phyloP scores from a whole-genome alignment of 2,888 invertebrate genomes.

The Phalera bucephala region DNA sequence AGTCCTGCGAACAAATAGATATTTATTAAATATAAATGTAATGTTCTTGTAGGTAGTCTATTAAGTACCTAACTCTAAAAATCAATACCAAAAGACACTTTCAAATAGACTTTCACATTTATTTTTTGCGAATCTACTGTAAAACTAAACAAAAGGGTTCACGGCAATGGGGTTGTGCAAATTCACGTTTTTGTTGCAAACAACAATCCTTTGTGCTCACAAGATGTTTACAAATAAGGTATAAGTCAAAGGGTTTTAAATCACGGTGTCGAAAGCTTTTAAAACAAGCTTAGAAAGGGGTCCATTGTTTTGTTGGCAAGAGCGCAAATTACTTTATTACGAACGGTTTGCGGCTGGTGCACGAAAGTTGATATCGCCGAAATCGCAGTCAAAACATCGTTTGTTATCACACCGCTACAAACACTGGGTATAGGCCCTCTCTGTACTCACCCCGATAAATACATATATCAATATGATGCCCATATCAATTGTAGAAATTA shows the following conservation, averaged over 20 bases:
- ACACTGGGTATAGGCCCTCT: conserved; percentile 18
- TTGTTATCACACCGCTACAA: conserved; percentile 56
- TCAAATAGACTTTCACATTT: conserved; percentile 64
- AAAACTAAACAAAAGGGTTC: conserved; percentile 60
- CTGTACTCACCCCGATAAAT: conserved; percentile 28
- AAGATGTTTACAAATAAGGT: conserved; percentile 79
- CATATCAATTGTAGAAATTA: no score
- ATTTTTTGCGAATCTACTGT: conserved; percentile 45
- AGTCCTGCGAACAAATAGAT: no score
- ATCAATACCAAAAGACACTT: conserved; percentile 31
- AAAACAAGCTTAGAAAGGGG: conserved; percentile 77
- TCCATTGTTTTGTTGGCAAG: conserved; percentile 77
- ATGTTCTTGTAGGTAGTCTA: no score
- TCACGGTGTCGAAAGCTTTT: conserved; percentile 80
- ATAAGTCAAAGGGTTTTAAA: conserved; percentile 81
- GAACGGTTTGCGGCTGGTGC: conserved; percentile 56
- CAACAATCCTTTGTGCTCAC: conserved; percentile 69
- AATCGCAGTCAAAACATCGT: conserved; percentile 76
- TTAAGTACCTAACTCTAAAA: conserved; percentile 32
- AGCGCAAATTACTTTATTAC: conserved; percentile 82
- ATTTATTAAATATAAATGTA: no score
- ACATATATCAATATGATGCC: conserved; percentile 20
- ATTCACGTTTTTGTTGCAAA: conserved; percentile 64
- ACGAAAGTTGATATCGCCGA: conserved; percentile 75
- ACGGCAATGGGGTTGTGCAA: conserved; percentile 77